Evolutionary conservation across 1,140 invertebrate genomes (phyloP), one percentile per base, ranked within the genome.

Genomic region (Geopemphigus sp.): DNA sequence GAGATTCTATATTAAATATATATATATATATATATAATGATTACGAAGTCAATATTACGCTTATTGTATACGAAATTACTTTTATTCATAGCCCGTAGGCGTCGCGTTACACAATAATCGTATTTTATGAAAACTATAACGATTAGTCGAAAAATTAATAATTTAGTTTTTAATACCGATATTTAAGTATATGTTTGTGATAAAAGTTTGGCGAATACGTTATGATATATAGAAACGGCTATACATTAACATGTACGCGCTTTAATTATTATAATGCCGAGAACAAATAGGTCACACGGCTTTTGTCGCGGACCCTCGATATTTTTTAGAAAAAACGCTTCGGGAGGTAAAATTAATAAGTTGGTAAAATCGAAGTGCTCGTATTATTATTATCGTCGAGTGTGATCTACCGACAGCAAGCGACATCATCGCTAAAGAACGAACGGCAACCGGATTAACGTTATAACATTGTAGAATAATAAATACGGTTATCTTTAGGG

Each of bases 241-340:
- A 68, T 24, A n/a, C 12, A n/a, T n/a, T n/a, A 19, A 17, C 19
- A 47, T 50, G 66, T 50, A 50, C 14, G 14, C 12, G 14, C 32
- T 39, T 39, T 50, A 11, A 50, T 8, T 26, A 68, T 12, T 26
- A 68, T 26, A 50, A 47, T 50, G 22, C 24, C 66, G 22, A 50
- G 66, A 68, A 68, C 66, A 68, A 50, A 68, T 64, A 68, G 39
- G 45, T 50, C 66, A 39, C 32, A n/a, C 47, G 50, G 66, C 22
- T 39, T 39, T 39, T 68, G 14, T 50, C 15, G 66, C 45, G 50
- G 45, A 24, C n/a, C 26, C 24, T 50, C 39, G 39, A 68, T 5
- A 50, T 68, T 68, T 50, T 24, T 22, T 50, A 24, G n/a, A 11
- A 24, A 47, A 50, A 59, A 59, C 10, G 5, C 11, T 59, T 59